Percentiles rank a stretch among this genome's conserved stretches.
Conservation (phyloP, 2,113 vertebrate genomes). For the Orycteropus afer region DNA sequence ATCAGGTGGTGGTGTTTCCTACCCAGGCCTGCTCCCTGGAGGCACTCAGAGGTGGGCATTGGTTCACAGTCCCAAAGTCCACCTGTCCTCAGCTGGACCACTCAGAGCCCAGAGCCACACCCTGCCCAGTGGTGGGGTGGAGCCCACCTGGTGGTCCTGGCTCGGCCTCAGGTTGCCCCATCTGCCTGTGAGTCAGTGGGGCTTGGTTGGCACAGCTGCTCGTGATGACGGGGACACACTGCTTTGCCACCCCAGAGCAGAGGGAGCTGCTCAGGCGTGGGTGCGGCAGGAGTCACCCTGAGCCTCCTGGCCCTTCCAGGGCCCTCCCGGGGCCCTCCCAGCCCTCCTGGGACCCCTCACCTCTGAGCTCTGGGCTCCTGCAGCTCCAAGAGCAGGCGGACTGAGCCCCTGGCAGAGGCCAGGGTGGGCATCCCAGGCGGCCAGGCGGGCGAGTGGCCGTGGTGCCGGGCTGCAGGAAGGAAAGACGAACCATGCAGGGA, state of each 20-base stretch:
- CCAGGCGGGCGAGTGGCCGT: background rate
- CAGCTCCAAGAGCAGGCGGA: background rate
- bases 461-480: conserved; percentile 30
- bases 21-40: background rate
- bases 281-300: fast-evolving
- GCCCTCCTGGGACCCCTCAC: background rate
- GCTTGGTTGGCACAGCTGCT: too few species aligned
- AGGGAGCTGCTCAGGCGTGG: background rate
- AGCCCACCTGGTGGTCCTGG: background rate
- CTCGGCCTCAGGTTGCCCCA: conserved; percentile 38
- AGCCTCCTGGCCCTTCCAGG: background rate
- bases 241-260: conserved; percentile 44
- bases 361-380: background rate
- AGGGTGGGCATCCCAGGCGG: background rate
- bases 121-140: background rate
- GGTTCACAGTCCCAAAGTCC: background rate
- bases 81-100: background rate
- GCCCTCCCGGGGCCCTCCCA: background rate
- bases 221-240: fast-evolving
- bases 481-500: fast-evolving
- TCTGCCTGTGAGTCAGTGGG: fast-evolving
- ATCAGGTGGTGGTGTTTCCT: background rate
- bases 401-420: background rate
- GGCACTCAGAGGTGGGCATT: background rate
- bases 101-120: fast-evolving